Percentiles rank a stretch among this genome's conserved stretches.
Evolutionary conservation across 1,140 invertebrate genomes (phyloP).

Genomic region (Coelopa frigida): DNA sequence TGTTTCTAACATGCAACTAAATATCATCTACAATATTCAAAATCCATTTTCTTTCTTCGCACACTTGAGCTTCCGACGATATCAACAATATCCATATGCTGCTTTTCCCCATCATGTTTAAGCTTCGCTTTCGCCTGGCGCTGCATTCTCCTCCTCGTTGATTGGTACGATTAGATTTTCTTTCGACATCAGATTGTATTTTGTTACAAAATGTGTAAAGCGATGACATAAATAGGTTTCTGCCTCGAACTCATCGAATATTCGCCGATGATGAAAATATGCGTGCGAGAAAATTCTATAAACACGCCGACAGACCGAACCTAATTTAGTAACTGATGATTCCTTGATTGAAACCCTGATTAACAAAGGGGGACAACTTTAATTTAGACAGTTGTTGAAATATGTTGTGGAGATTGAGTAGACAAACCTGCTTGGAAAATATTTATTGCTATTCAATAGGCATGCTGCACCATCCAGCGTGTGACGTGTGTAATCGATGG

Average conservation of each 20-base stretch:
- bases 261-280: slow-evolving; percentile 93
- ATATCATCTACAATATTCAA: too few species aligned
- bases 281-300: slow-evolving; percentile 99
- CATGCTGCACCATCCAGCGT: slow-evolving; percentile 99
- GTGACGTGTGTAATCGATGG: slow-evolving; percentile 98
- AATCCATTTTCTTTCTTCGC: too few species aligned
- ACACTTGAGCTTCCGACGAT: too few species aligned
- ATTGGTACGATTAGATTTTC: slow-evolving; percentile 99
- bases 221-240: slow-evolving; percentile 91
- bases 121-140: slow-evolving; percentile 64
- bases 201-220: slow-evolving; percentile 97
- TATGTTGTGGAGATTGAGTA: too few species aligned
- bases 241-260: slow-evolving; percentile 98
- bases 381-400: too few species aligned
- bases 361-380: too few species aligned
- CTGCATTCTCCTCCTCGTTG: slow-evolving; percentile 43
- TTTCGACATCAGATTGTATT: slow-evolving; percentile 97
- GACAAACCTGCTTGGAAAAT: slow-evolving; percentile 93
- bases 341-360: slow-evolving; percentile 97
- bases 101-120: too few species aligned
- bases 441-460: slow-evolving; percentile 98
- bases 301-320: slow-evolving; percentile 95
- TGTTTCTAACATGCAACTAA: too few species aligned
- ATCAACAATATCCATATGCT: too few species aligned
- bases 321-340: slow-evolving; percentile 94